phyloP scores from a whole-genome alignment of 2,888 invertebrate species.

The Rotaria magnacalcarata region DNA sequence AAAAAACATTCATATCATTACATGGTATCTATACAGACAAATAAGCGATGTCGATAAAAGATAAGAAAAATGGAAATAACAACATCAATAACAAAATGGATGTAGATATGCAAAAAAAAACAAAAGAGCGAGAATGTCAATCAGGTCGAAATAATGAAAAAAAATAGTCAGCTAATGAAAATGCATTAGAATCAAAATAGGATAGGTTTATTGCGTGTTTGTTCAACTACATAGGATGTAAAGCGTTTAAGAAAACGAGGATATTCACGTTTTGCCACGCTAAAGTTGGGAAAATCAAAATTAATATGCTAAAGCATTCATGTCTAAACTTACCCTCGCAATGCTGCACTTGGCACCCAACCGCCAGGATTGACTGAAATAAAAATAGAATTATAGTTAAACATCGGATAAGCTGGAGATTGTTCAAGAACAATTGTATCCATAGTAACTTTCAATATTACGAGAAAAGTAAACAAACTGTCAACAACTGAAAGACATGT shows the following conservation, averaged over 20 bases:
- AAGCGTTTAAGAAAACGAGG: constrained; percentile 97
- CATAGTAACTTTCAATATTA: too few relatives aligned
- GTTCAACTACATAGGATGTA: constrained; percentile 87
- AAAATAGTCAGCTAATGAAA: not conserved
- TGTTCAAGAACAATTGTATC: too few relatives aligned
- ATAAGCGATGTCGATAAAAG: not conserved
- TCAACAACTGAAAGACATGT: too few relatives aligned
- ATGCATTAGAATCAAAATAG: constrained; percentile 54
- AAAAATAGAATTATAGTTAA: not conserved
- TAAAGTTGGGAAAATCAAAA: constrained; percentile 53
- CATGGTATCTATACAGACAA: not conserved
- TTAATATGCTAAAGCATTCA: too few relatives aligned
- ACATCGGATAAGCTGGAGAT: too few relatives aligned
- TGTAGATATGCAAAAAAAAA: not conserved
- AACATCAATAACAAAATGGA: not conserved
- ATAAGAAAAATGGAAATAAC: not conserved
- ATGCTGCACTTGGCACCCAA: constrained; percentile 95
- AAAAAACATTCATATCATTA: not conserved
- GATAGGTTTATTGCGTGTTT: constrained; percentile 84
- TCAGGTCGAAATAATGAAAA: too few relatives aligned
- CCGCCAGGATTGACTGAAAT: constrained; percentile 85
- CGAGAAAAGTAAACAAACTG: too few relatives aligned
- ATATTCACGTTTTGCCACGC: constrained; percentile 96
- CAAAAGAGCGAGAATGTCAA: not conserved
- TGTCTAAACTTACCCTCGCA: constrained; percentile 63